Base-by-base conservation (phyloP, 2,113 vertebrate species). In the Alectura lathami region DNA sequence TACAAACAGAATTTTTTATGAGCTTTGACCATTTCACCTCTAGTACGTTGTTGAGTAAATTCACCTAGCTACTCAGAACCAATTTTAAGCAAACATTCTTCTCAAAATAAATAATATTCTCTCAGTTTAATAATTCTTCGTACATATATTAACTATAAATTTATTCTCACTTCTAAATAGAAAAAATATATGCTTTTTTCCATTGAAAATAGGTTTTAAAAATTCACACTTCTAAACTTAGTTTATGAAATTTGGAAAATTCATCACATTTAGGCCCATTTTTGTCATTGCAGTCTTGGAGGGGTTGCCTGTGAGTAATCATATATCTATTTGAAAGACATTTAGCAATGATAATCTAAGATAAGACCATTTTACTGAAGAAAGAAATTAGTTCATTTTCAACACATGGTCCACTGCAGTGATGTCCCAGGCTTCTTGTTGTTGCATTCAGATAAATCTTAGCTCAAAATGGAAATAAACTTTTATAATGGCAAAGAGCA, bases 201-300 rank as follows among this genome's bases (percentile, higher is more conserved):
- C 27, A 72, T 63, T 63, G 34, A 56, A 80, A 87, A 34, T 5
- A 11, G 4, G 11, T 72, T 83, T 4, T 82, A 96, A 91, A 89
- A 17, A 26, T 22, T 30, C 18, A 64, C 7, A 26, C 20, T 51
- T 86, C 22, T 57, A 53, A 63, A 68, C 66, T 48, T 22, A 29
- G 62, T 24, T 74, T 79, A 45, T 23, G 20, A 73, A 94, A 78
- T n/a, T 5, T n/a, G 72, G 70, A 69, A 93, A 80, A 69, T 74
- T 54, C 60, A 69, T 42, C 43, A 88, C 76, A 76, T 23, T 64
- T 84, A 40, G 29, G 53, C 48, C 36, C 73, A 86, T 64, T 92
- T 97, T 84, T 68, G 56, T 66, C 16, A 91, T 51, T 66, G 43
- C n/a, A 69, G 54, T 60, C 45, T 84, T 74, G 84, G 83, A 93